Base-by-base conservation (phyloP, 1,140 invertebrate species). In the Lysiphlebus fabarum region DNA sequence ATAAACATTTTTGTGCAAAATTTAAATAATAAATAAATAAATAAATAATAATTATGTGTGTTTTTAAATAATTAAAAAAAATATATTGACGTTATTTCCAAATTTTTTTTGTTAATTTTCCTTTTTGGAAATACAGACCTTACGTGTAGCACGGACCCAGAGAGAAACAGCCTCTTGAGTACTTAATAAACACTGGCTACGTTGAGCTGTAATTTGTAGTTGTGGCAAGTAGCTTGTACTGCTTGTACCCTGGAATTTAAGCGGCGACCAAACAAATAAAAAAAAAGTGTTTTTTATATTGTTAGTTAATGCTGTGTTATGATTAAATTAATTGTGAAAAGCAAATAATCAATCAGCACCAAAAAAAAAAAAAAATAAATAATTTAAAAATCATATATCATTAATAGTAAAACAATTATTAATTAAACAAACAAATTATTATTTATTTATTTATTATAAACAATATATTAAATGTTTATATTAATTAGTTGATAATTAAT, bases 121-220 rank as follows among this genome's bases (percentile, higher is more conserved):
- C 38, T 14, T 26, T 12, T 26, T 26, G 4, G 36, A 48, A 67
- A 77, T 84, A 85, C 84, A 86, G 85, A 92, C 90, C 90, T 92
- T 91, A 83, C 89, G 85, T 82, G 88, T 88, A 84, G 88, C 89
- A 84, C 91, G 87, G 79, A 90, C 87, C 89, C 89, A 92, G 78
- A 92, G 87, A 82, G 89, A 90, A 85, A 91, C 87, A 84, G 90
- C 90, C 85, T 92, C 90, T 85, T 90, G 88, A 84, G 88, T 88
- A 81, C 87, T 90, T 82, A 92, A 87, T 82, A 91, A 88, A 83
- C 85, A 85, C 84, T 88, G 83, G 71, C 73, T 74, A 72, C 68
- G 66, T 72, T 72, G 67, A 65, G 75, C 73, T 82, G 83, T 84
- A 81, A 83, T 83, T 77, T 84, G 80, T 78, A 81, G 81, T 76